These are phyloP conservation scores for Brachypalpus laphriformis DNA, from an alignment of 2,888 invertebrate species.

Conservation along the genomic window DNA sequence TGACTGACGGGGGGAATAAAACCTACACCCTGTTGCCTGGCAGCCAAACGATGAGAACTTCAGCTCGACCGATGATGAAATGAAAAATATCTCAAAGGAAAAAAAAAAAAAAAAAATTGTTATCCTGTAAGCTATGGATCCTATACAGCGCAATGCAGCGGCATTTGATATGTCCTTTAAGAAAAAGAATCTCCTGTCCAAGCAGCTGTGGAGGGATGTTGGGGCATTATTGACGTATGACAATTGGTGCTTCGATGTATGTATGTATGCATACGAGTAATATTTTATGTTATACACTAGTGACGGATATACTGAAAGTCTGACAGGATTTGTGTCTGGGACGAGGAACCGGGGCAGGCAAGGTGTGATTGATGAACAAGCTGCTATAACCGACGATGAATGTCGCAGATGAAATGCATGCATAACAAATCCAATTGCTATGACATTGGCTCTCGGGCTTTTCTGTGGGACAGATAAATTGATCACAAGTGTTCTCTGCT, in stretches of 20 bases:
- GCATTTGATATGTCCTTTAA: neutral
- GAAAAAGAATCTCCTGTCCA: neutral
- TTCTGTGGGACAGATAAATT: conserved; percentile 29
- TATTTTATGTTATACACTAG: neutral
- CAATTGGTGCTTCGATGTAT: conserved; percentile 10
- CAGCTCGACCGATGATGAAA: neutral
- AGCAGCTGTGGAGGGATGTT: neutral
- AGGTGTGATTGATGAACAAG: neutral
- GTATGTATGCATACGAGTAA: neutral
- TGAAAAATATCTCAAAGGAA: neutral
- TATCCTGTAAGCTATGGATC: neutral
- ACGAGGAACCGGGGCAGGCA: neutral
- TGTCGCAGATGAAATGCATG: conserved; percentile 24
- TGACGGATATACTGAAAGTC: neutral
- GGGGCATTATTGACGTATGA: conserved; percentile 7
- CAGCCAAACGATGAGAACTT: neutral
- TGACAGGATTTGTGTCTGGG: no score
- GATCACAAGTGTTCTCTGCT: neutral
- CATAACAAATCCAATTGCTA: conserved; percentile 45
- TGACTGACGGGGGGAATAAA: neutral
- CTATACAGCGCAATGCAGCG: neutral
- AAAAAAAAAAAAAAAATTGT: neutral
- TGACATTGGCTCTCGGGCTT: conserved; percentile 39
- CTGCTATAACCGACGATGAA: neutral
- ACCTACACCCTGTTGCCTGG: neutral